These are phyloP conservation scores for Cottoperca gobio DNA, from an alignment of 2,797 vertebrate species.

Conservation along the genomic window DNA sequence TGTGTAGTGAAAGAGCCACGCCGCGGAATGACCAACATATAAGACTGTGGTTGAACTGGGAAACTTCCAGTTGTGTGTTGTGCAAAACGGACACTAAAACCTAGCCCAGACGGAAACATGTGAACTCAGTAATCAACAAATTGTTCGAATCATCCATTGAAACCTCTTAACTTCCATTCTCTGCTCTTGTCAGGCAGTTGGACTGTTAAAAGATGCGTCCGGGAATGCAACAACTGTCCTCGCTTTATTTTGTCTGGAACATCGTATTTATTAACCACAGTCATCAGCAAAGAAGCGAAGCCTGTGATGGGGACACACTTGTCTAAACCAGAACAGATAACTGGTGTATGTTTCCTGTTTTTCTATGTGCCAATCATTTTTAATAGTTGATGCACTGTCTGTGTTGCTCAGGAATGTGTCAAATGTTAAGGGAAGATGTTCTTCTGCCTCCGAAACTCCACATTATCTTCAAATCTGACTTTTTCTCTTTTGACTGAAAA, in stretches of 20 bases:
- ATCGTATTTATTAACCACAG: too few species aligned
- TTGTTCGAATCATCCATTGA: not conserved
- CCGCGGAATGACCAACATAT: too few species aligned
- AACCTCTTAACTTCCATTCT: not conserved
- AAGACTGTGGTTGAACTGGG: too few species aligned
- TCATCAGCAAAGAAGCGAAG: not conserved
- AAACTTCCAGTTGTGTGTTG: too few species aligned
- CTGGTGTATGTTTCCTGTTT: too few species aligned
- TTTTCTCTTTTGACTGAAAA: not conserved
- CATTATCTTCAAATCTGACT: not conserved
- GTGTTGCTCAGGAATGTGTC: conserved; percentile 41
- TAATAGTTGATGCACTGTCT: too few species aligned
- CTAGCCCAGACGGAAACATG: too few species aligned
- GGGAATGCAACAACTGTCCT: not conserved
- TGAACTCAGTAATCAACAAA: not conserved
- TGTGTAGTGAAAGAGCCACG: too few species aligned
- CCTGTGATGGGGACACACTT: not conserved
- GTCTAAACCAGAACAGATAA: too few species aligned
- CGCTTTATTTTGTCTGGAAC: not conserved
- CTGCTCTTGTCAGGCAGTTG: not conserved
- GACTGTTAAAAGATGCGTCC: too few species aligned
- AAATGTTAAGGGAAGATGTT: not conserved
- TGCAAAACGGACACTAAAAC: too few species aligned
- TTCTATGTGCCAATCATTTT: too few species aligned
- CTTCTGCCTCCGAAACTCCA: not conserved